These are phyloP conservation scores for Griposia aprilina DNA, from an alignment of 2,888 invertebrate genomes.

Conservation along the genomic window DNA sequence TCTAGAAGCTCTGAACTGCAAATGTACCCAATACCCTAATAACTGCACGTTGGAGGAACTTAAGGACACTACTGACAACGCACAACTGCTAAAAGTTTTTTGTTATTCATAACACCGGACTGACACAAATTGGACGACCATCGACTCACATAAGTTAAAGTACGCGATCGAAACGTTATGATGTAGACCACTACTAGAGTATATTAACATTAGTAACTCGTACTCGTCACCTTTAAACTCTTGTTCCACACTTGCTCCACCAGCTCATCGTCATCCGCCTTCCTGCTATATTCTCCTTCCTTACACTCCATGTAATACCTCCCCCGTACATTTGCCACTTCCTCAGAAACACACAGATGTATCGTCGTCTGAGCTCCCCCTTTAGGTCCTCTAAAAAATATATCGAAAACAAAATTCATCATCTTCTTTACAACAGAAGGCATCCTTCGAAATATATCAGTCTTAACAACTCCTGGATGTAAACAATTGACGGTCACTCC, in stretches of 20 bases:
- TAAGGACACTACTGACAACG: background rate
- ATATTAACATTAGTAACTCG: background rate
- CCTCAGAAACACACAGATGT: conserved; percentile 93
- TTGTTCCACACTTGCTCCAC: conserved; percentile 94
- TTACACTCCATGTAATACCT: conserved; percentile 95
- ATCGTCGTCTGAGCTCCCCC: conserved; percentile 95
- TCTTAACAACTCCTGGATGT: conserved; percentile 96
- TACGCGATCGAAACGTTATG: background rate
- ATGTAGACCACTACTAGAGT: background rate
- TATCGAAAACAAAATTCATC: conserved; percentile 89
- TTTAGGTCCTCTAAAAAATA: conserved; percentile 92
- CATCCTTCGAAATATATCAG: conserved; percentile 93
- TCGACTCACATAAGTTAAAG: background rate
- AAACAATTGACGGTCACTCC: conserved; percentile 94
- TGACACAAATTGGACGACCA: background rate
- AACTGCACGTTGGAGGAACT: background rate
- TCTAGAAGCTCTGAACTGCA: background rate
- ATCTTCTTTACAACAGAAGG: conserved; percentile 84
- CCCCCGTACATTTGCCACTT: conserved; percentile 92
- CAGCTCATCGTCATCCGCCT: conserved; percentile 91
- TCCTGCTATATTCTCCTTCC: conserved; percentile 87
- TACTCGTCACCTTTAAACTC: conserved; percentile 71
- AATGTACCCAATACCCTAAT: background rate
- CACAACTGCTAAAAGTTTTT: background rate
- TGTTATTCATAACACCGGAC: background rate